Base-by-base conservation (phyloP, 2,113 vertebrate species). In the Heliornis fulica region DNA sequence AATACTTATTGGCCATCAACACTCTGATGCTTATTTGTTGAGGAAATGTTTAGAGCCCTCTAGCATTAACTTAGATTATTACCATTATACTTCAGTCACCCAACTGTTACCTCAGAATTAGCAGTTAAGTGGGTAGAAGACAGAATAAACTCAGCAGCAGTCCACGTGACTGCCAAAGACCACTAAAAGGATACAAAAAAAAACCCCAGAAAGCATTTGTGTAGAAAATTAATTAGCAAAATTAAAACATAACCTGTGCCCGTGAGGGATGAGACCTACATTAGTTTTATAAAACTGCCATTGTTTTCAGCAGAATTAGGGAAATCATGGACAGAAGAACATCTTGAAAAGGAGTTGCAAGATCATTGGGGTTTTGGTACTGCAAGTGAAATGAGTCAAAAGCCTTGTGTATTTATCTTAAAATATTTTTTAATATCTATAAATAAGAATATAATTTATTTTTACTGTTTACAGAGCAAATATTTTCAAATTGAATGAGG, bases 1-100 rank as follows among this genome's bases (percentile, higher is more conserved):
- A 96, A 86, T 95, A 96, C 72, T 94, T 87, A 95, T 9, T 86
- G 93, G 88, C 87, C 97, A 88, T 94, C 93, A 96, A 83, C 82
- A 94, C 8, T 1, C 48, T 95, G 93, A 64, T 95, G 91, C 83
- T 96, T 89, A 96, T 97, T 91, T 91, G 93, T 50, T 63, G 64
- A 97, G 90, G 84, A 96, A 94, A 87, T 70, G 63, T 89, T 94
- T 95, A 74, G 54, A 96, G 93, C 41, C 82, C 82, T 91, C 45
- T 77, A 45, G 63, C 57, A 94, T 90, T 94, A 94, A 94, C 63
- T 97, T 87, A 90, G 91, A 88, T 94, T 65, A 96, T 86, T 92
- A 38, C 63, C 79, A 64, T 95, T 95, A 95, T 43, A 60, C 41
- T 59, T 90, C 66, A 50, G 46, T 75, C 82, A 92, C 75, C 29